phyloP scores from a whole-genome alignment of 2,113 vertebrate genomes.

The Herpailurus yagouaroundi region DNA sequence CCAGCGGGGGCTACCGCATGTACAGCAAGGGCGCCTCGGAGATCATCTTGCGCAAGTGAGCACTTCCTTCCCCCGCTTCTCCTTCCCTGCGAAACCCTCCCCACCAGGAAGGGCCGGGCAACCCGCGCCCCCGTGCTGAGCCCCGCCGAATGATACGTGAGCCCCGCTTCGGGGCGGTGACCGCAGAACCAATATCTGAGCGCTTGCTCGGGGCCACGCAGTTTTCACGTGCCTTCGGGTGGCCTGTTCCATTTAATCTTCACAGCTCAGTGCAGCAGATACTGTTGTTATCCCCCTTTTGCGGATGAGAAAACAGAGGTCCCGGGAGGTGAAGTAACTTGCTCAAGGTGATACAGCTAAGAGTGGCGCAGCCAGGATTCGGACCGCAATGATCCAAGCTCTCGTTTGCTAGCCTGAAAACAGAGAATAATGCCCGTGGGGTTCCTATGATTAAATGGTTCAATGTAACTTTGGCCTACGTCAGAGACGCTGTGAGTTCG shows the following conservation, averaged over 20 bases:
- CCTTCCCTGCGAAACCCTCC: fast-evolving
- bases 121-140: fast-evolving
- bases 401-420: not conserved
- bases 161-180: not conserved
- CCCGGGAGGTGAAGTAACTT: not conserved
- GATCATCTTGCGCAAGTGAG: constrained; percentile 97
- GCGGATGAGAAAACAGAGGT: not conserved
- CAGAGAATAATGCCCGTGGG: not conserved
- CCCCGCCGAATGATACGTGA: fast-evolving
- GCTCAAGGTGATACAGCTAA: not conserved
- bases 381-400: not conserved
- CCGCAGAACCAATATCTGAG: not conserved
- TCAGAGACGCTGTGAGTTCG: not conserved
- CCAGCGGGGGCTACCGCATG: constrained; percentile 92
- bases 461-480: fast-evolving
- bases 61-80: fast-evolving
- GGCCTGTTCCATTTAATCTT: not conserved
- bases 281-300: not conserved
- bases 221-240: not conserved
- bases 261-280: not conserved
- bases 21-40: constrained; percentile 99
- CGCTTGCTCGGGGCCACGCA: not conserved
- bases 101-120: not conserved
- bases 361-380: not conserved
- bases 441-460: not conserved